A percentile compares a stretch with the other conserved stretches of the same genome.
Conservation (phyloP, 2,888 invertebrate genomes). For the Osmoderma eremita region DNA sequence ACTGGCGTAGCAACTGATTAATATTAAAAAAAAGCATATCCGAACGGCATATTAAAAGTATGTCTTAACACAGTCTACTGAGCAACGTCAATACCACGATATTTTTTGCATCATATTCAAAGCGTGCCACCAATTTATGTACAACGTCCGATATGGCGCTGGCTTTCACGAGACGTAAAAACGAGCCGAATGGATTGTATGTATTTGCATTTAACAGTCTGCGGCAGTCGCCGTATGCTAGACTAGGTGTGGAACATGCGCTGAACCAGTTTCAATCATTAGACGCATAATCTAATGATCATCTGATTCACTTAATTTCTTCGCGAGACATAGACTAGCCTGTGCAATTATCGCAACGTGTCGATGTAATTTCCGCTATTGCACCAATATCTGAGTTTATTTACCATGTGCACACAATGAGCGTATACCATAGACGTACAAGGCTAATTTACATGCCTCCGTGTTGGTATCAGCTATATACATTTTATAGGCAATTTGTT, state of each 20-base stretch:
- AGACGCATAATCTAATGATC: conserved; percentile 30
- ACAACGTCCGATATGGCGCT: conserved; percentile 20
- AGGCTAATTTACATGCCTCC: conserved; percentile 2
- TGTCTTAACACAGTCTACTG: too few species aligned
- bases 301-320: conserved; percentile 36
- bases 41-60: too few species aligned
- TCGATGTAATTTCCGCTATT: conserved; percentile 26
- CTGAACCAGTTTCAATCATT: conserved; percentile 31
- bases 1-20: too few species aligned
- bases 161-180: conserved; percentile 27
- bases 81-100: too few species aligned
- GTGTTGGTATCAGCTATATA: not conserved
- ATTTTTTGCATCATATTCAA: conserved; percentile 18
- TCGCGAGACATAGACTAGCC: conserved; percentile 12
- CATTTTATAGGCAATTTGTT: conserved; percentile 13
- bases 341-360: conserved; percentile 24
- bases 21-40: too few species aligned
- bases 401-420: not conserved
- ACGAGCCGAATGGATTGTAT: conserved; percentile 11
- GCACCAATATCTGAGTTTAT: not conserved
- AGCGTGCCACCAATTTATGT: conserved; percentile 30
- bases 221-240: conserved; percentile 8
- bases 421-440: not conserved
- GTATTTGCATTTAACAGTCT: conserved; percentile 30
- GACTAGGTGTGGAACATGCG: conserved; percentile 2